Base-by-base conservation (phyloP, 2,888 invertebrate species). In the Smittia aterrima region DNA sequence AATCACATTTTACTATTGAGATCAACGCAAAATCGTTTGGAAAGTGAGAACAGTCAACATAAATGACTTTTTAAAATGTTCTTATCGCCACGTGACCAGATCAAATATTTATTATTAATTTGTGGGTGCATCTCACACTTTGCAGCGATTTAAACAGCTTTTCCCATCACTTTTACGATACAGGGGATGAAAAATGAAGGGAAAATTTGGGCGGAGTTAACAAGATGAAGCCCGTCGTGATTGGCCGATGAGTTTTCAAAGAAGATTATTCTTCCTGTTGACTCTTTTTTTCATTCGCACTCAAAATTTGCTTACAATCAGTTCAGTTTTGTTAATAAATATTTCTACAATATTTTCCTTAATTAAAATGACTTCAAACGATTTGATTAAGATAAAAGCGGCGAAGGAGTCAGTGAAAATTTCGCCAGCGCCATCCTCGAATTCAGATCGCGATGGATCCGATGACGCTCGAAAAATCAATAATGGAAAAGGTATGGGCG, bases 41-140 rank as follows among this genome's bases (percentile, higher is more conserved):
- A 20, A 7, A 20, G 58, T 22, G 16, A 18, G 1, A 58, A n/a
- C 47, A 47, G 47, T 16, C 4, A 9, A 18, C 22, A 1, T 7
- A 16, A 40, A 40, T 67, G 40, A 40, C 53, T 47, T 47, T 47
- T 47, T 47, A 47, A 47, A 58, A 40, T 41, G 22, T 70, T 22
- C 54, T 54, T 70, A 54, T 47, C 54, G 70, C 9, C 70, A 70
- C 70, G 70, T 54, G 70, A 27, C 70, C 7, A 13, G 16, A 53
- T 70, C 53, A 53, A 70, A 70, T 54, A 70, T 70, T 70, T 68
- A 68, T 27, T 70, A 70, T 70, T 70, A 70, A 70, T 70, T 70
- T 70, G 70, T 32, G 70, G 70, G 70, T 70, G 70, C 53, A 70
- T 70, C 53, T 13, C 20, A 6, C 27, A 27, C 64, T 18, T 16